phyloP scores from a whole-genome alignment of 2,888 invertebrate species.

The Lymantria monacha region DNA sequence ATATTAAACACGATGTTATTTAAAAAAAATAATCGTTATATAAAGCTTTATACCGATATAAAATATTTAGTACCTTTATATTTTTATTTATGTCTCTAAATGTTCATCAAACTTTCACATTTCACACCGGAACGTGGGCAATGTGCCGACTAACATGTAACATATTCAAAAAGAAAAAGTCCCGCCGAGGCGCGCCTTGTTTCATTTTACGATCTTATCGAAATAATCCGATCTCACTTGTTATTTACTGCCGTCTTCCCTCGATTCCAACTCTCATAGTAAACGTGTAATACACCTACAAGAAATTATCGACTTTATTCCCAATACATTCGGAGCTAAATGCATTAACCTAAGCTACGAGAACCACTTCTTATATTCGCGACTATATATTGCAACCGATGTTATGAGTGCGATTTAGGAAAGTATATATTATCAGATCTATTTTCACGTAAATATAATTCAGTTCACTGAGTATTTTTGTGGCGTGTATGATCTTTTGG shows the following conservation, averaged over 20 bases:
- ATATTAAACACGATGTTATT: too few species aligned
- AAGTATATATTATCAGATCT: slow-evolving; percentile 48
- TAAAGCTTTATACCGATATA: too few species aligned
- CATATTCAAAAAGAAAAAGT: slow-evolving; percentile 71
- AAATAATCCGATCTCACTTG: slow-evolving; percentile 80
- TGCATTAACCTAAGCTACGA: slow-evolving; percentile 45
- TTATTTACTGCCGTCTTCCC: slow-evolving; percentile 78
- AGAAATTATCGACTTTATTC: slow-evolving; percentile 61
- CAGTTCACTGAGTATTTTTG: slow-evolving; percentile 43
- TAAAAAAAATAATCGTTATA: too few species aligned
- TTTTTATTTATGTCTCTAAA: too few species aligned
- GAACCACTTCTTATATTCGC: slow-evolving; percentile 54
- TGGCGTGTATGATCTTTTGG: slow-evolving; percentile 50
- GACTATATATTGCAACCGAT: slow-evolving; percentile 40
- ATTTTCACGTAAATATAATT: slow-evolving; percentile 51
- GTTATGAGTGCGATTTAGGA: slow-evolving; percentile 46
- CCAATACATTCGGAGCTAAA: slow-evolving; percentile 48
- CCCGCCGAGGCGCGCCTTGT: slow-evolving; percentile 72
- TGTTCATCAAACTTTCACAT: slow-evolving; percentile 48
- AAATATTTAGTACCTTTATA: too few species aligned
- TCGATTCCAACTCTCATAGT: slow-evolving; percentile 60
- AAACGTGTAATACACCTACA: slow-evolving; percentile 40
- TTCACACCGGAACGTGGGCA: slow-evolving; percentile 53
- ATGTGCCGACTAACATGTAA: slow-evolving; percentile 57
- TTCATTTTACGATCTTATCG: slow-evolving; percentile 82